Evolutionary conservation across 2,888 invertebrate genomes (phyloP).

Genomic region (Eristalis arbustorum): DNA sequence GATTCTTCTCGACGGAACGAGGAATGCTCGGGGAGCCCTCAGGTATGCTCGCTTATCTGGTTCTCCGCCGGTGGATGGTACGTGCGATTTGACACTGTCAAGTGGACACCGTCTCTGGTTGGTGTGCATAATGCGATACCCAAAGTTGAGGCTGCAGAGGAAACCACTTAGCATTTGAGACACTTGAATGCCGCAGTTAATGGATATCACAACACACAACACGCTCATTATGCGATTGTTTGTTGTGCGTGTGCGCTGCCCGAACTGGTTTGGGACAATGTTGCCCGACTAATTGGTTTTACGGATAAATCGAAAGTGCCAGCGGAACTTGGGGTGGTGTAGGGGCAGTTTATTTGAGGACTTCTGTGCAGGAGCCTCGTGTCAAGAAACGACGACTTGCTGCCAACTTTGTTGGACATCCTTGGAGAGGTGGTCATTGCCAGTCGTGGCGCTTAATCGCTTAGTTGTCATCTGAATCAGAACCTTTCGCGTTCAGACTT

Average conservation of each 20-base stretch:
- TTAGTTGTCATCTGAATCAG: too few relatives aligned
- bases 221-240: not conserved
- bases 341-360: not conserved
- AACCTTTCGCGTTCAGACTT: too few relatives aligned
- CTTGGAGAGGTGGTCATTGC: too few relatives aligned
- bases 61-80: not conserved
- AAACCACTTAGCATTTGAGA: conserved; percentile 51
- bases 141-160: conserved; percentile 8
- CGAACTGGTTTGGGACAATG: not conserved
- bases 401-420: too few relatives aligned
- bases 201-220: conserved; percentile 48
- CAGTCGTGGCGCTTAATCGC: too few relatives aligned
- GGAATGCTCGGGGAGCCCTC: not conserved
- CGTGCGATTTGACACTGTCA: conserved; percentile 66
- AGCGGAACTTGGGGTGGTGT: not conserved
- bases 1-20: not conserved
- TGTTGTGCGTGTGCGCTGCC: not conserved
- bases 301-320: not conserved
- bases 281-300: not conserved
- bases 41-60: not conserved
- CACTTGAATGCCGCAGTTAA: conserved; percentile 23
- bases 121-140: conserved; percentile 7
- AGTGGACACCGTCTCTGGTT: conserved; percentile 23
- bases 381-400: not conserved
- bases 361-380: not conserved